Evolutionary conservation across 2,888 invertebrate species (phyloP).

Genomic region (Drosophila buzzatii): DNA sequence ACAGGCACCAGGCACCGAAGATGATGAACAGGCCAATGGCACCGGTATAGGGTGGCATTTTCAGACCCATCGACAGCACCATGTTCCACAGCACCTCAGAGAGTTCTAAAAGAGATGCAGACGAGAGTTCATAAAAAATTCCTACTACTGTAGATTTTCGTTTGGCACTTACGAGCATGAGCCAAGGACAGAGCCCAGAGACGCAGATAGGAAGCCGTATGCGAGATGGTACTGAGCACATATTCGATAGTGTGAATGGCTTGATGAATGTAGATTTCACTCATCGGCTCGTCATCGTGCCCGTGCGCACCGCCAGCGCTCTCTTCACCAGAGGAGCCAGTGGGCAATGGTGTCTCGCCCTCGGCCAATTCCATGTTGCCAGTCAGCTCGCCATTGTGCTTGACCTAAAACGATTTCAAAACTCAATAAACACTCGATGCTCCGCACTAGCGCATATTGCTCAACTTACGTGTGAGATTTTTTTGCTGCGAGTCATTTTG

Average conservation of each 20-base stretch:
- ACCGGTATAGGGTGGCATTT: constrained; percentile 88
- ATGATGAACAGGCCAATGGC: constrained; percentile 92
- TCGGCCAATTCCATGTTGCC: constrained; percentile 89
- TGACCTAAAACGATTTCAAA: constrained; percentile 54
- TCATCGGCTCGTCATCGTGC: constrained; percentile 89
- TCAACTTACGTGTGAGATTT: constrained; percentile 68
- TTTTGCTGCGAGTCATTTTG: constrained; percentile 76
- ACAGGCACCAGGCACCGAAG: constrained; percentile 95
- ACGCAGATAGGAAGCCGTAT: constrained; percentile 97
- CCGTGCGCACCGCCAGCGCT: constrained; percentile 74
- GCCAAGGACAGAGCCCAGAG: constrained; percentile 98
- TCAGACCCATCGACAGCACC: constrained; percentile 93
- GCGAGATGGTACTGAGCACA: constrained; percentile 97
- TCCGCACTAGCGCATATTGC: no score
- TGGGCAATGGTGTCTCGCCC: constrained; percentile 75
- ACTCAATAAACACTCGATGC: no score
- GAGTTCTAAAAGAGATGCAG: constrained; percentile 87
- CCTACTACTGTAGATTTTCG: no score
- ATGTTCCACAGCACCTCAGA: constrained; percentile 97
- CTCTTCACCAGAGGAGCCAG: constrained; percentile 51
- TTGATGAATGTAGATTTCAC: constrained; percentile 96
- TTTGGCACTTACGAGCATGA: constrained; percentile 91
- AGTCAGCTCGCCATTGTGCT: constrained; percentile 88
- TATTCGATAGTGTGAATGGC: constrained; percentile 98
- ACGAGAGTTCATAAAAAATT: background rate